Percentiles rank a stretch among this genome's conserved stretches.
Conservation (phyloP, 2,797 vertebrate species). For the Alca torda region DNA sequence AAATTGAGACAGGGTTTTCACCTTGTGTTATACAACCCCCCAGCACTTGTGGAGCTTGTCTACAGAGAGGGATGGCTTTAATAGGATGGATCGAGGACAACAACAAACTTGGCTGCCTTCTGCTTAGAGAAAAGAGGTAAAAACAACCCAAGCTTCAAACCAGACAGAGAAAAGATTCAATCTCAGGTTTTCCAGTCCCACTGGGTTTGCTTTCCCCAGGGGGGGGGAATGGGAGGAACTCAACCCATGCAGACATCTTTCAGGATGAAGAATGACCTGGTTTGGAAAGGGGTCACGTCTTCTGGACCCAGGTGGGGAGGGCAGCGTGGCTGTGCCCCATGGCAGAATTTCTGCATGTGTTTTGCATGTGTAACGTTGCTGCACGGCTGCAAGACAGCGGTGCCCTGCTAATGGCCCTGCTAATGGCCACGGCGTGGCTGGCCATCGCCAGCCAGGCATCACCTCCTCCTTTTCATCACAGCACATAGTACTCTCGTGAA, state of each 20-base stretch:
- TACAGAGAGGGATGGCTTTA: neutral
- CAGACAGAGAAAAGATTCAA: neutral
- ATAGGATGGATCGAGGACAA: neutral
- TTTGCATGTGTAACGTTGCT: accelerated
- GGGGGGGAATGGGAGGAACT: neutral
- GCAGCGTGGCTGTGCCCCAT: neutral
- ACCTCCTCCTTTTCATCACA: neutral
- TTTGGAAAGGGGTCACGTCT: neutral
- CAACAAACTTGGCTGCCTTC: neutral
- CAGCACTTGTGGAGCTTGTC: neutral
- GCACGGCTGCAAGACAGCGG: neutral
- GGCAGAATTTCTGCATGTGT: neutral
- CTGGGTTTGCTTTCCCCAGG: neutral
- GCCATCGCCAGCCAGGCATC: neutral
- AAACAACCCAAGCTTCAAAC: neutral
- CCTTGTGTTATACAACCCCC: neutral
- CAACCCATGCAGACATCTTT: neutral
- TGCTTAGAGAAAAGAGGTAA: neutral
- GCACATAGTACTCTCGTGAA: neutral
- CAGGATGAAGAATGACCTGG: neutral
- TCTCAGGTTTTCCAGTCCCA: neutral
- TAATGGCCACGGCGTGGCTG: accelerated
- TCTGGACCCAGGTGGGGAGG: neutral
- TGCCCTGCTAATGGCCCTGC: neutral
- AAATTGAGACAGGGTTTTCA: neutral